Percentiles rank a stretch among this genome's conserved stretches.
These are phyloP conservation scores for Pseudopipra pipra DNA, from an alignment of 2,113 vertebrate species.

Conservation along the genomic window DNA sequence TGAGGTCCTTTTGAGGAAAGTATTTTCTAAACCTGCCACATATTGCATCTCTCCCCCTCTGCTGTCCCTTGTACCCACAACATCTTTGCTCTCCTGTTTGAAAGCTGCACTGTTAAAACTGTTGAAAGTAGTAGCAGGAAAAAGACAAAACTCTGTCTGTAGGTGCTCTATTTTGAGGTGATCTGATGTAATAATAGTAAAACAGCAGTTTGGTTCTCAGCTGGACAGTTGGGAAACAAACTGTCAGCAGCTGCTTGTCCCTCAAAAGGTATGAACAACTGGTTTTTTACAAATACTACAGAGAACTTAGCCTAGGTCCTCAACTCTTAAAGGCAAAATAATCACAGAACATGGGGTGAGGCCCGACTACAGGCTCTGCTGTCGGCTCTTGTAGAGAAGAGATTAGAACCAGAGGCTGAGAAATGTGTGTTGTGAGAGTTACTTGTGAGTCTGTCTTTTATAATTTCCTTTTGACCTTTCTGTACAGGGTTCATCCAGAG, in stretches of 20 bases:
- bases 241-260: not conserved
- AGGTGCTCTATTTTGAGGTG: not conserved
- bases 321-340: not conserved
- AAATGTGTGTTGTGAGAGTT: not conserved
- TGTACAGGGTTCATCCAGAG: slow-evolving; percentile 47
- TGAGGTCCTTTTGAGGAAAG: not conserved
- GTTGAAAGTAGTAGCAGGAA: not conserved
- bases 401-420: not conserved
- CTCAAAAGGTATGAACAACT: not conserved
- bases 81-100: not conserved
- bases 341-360: not conserved
- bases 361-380: not conserved
- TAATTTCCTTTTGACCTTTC: not conserved
- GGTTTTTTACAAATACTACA: not conserved
- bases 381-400: not conserved
- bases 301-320: not conserved
- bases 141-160: not conserved
- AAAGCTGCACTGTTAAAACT: not conserved
- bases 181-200: not conserved
- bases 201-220: not conserved
- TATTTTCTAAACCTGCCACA: not conserved
- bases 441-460: not conserved
- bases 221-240: not conserved
- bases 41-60: not conserved
- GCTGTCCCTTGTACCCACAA: not conserved